Evolutionary conservation across 2,113 vertebrate genomes (phyloP).

Genomic region (Arizona elegans): DNA sequence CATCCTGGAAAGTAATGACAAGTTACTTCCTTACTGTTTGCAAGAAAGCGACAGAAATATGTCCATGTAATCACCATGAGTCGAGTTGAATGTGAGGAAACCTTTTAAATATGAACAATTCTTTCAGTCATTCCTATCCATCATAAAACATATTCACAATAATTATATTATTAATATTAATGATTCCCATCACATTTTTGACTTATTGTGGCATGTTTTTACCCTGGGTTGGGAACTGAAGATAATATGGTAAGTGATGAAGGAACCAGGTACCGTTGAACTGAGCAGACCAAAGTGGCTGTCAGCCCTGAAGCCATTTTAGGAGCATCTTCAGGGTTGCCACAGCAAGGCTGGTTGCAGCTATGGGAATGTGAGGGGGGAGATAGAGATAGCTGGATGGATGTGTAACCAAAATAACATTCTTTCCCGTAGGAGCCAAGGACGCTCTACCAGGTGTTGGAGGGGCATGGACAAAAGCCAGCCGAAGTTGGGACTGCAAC

Average conservation of each 20-base stretch:
- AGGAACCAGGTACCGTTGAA: neutral
- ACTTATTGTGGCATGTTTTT: neutral
- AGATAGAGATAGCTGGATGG: too few species aligned
- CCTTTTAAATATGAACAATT: neutral
- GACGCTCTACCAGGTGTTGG: too few species aligned
- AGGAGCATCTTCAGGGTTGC: too few species aligned
- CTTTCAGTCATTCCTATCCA: neutral
- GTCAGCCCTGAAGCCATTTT: too few species aligned
- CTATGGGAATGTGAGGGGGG: too few species aligned
- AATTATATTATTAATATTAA: neutral
- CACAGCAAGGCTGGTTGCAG: too few species aligned
- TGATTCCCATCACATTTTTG: neutral
- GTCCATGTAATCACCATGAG: neutral
- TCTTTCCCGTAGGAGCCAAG: too few species aligned
- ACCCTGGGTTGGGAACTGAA: neutral
- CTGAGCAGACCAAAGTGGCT: neutral
- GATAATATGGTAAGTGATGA: neutral
- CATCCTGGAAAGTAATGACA: neutral
- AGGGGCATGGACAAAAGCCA: too few species aligned
- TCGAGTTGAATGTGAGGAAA: neutral
- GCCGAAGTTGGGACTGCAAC: too few species aligned
- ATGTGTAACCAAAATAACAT: too few species aligned
- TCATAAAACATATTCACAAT: neutral
- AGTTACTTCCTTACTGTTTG: neutral
- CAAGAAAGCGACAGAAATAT: neutral